These are phyloP conservation scores for Mellivora capensis DNA, from an alignment of 2,113 vertebrate genomes.

Conservation along the genomic window DNA sequence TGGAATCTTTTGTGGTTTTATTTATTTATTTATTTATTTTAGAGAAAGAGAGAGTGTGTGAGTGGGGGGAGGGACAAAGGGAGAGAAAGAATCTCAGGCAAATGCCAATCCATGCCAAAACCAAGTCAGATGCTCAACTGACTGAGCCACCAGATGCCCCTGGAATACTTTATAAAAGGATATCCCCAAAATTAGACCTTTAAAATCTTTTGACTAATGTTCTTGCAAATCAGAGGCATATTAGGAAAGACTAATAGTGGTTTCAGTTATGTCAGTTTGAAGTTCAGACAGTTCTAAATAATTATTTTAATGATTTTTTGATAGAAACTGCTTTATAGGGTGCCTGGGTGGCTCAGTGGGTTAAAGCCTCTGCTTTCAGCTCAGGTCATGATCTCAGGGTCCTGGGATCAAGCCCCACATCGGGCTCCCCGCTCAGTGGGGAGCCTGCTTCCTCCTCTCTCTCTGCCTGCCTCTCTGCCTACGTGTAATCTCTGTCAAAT, in stretches of 20 bases:
- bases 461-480: no score
- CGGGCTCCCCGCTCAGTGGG: no score
- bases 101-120: neutral
- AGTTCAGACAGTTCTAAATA: slow-evolving; percentile 33
- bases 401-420: no score
- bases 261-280: slow-evolving; percentile 28
- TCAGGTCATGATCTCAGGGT: no score
- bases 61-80: neutral
- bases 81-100: neutral
- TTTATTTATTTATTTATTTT: neutral
- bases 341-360: no score
- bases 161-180: neutral
- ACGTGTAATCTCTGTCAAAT: no score
- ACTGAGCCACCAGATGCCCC: neutral
- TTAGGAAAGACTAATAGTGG: neutral
- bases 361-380: no score
- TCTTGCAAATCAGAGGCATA: slow-evolving; percentile 13
- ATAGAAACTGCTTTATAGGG: slow-evolving; percentile 37
- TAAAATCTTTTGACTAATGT: neutral
- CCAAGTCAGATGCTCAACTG: neutral
- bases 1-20: neutral
- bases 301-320: neutral
- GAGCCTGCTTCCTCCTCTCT: no score
- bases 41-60: neutral
- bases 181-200: neutral